Evolutionary conservation across 2,797 vertebrate genomes (phyloP), one percentile per base, ranked within the genome.

Genomic region (Oreortyx pictus): DNA sequence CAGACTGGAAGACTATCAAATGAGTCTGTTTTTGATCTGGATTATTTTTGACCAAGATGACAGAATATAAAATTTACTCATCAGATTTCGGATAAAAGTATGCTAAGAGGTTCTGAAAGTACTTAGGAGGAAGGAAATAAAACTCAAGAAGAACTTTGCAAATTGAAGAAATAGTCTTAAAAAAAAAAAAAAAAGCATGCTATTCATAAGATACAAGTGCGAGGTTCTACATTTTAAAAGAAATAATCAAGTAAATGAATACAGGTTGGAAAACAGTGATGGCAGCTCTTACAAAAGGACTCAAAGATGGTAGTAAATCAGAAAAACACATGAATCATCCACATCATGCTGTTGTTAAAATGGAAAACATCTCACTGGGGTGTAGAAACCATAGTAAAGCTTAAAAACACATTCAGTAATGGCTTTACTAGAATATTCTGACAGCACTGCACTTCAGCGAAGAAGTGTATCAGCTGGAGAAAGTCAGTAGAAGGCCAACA

Each of bases 261-360:
- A 85, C 44, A 75, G 18, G 8, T 73, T 60, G 9, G 39, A 20
- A 79, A 90, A 62, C 39, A 43, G 20, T 50, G 23, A 82, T 35
- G 64, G 24, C n/a, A 92, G 60, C 4, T 76, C 35, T 94, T 91
- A 70, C 60, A 62, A 57, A 59, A 84, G 46, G n/a, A 88, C 23
- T 59, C 3, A 52, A 77, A 24, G 17, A 35, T 43, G 82, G 27
- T 43, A 93, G 83, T 18, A 83, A 77, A 89, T 52, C 68, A 68
- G 41, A 81, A 88, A 71, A 81, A 81, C 37, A 75, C 20, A 88
- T 79, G 71, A 92, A 88, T 88, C 83, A 90, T 29, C 27, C 62
- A 54, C 43, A 73, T 37, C 31, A 59, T 27, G 43, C 59, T 81
- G 52, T 68, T 86, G 50, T 86, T 60, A 88, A 92, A 89, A 92